Conservation (phyloP, 2,113 vertebrate species). For the Alethe diademata region DNA sequence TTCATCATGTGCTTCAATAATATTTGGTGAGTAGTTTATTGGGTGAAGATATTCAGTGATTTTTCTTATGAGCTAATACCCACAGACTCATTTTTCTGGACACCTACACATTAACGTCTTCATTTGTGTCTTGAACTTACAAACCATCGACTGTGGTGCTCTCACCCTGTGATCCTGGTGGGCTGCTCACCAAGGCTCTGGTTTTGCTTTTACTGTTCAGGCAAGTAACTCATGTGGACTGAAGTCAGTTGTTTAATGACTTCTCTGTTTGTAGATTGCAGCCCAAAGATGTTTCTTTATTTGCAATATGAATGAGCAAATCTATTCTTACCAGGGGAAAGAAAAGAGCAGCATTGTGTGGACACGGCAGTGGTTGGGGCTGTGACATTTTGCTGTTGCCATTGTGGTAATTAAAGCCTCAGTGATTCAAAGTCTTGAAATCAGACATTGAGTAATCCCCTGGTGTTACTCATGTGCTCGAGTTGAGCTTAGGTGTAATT, state of each 20-base stretch:
- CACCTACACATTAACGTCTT: neutral
- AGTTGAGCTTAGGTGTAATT: constrained; percentile 13
- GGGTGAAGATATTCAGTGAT: neutral
- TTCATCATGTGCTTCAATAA: neutral
- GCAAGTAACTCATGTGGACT: neutral
- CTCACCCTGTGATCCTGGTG: neutral
- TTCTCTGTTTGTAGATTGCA: neutral
- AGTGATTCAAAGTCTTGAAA: constrained; percentile 49
- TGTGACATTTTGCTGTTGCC: constrained; percentile 26
- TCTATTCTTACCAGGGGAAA: neutral
- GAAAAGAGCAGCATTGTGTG: neutral
- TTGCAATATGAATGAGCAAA: constrained; percentile 13
- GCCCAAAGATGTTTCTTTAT: constrained; percentile 12
- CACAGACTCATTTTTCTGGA: neutral
- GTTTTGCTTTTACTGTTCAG: neutral
- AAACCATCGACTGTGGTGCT: neutral
- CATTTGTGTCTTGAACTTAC: neutral
- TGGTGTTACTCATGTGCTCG: constrained; percentile 24
- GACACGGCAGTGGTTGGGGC: neutral
- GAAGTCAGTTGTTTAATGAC: constrained; percentile 17
- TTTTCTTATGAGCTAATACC: neutral
- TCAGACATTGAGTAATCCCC: constrained; percentile 35
- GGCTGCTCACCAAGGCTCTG: neutral
- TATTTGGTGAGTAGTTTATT: constrained; percentile 20
- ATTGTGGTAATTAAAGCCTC: neutral